phyloP scores from a whole-genome alignment of 2,113 vertebrate species.

The Gracilinanus agilis region DNA sequence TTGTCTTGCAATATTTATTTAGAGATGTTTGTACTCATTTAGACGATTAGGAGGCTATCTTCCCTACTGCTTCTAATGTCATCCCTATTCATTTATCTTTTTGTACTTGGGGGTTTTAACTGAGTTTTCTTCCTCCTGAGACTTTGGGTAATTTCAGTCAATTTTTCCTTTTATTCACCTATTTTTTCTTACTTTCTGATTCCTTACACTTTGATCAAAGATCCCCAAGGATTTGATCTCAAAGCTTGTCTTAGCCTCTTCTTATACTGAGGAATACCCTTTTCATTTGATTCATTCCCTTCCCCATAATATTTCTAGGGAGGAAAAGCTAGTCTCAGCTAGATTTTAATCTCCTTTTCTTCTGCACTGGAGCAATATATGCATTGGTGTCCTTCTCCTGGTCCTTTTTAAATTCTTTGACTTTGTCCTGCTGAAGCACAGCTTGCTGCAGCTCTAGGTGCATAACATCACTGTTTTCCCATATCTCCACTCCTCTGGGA shows the following conservation, averaged over 20 bases:
- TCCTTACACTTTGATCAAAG: background rate
- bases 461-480: too few relatives aligned
- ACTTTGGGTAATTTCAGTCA: background rate
- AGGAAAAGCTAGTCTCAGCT: background rate
- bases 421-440: too few relatives aligned
- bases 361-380: too few relatives aligned
- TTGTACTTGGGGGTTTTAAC: background rate
- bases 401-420: too few relatives aligned
- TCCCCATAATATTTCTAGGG: background rate
- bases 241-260: background rate
- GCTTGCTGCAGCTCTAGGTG: too few relatives aligned
- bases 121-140: background rate
- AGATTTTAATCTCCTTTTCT: background rate
- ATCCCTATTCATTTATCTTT: background rate
- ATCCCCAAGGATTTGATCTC: background rate
- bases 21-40: background rate
- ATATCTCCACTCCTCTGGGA: background rate
- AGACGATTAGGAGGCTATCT: background rate
- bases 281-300: background rate
- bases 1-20: background rate
- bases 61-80: background rate
- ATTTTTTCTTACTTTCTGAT: background rate
- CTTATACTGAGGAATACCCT: background rate
- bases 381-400: too few relatives aligned
- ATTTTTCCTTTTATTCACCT: background rate